phyloP scores from a whole-genome alignment of 1,140 invertebrate species.

The Lordiphosa mommai region DNA sequence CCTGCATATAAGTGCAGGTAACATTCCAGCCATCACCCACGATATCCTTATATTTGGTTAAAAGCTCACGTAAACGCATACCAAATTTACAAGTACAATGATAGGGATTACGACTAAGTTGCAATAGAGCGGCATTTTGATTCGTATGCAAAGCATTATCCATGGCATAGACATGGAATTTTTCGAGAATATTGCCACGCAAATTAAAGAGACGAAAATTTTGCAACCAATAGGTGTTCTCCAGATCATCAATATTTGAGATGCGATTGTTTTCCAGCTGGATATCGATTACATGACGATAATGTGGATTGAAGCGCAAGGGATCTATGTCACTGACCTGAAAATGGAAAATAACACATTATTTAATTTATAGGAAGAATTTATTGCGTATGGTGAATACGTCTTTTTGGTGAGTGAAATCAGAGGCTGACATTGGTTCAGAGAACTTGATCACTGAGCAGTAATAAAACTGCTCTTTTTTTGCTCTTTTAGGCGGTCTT shows the following conservation, averaged over 20 bases:
- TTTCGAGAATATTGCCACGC: conserved; percentile 85
- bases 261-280: conserved; percentile 89
- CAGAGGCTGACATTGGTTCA: too few relatives aligned
- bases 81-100: conserved; percentile 89
- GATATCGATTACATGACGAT: conserved; percentile 85
- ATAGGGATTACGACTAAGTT: conserved; percentile 89
- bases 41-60: conserved; percentile 86
- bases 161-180: conserved; percentile 89
- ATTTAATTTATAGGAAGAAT: too few relatives aligned
- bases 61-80: conserved; percentile 86
- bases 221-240: conserved; percentile 88
- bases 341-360: too few relatives aligned
- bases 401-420: too few relatives aligned
- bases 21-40: conserved; percentile 82
- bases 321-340: conserved; percentile 84
- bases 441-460: too few relatives aligned
- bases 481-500: too few relatives aligned
- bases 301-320: conserved; percentile 84
- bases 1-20: conserved; percentile 64
- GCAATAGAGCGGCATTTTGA: conserved; percentile 84
- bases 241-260: conserved; percentile 85
- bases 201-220: conserved; percentile 88
- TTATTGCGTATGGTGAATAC: too few relatives aligned
- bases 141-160: conserved; percentile 88
- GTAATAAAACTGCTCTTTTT: too few relatives aligned